Evolutionary conservation across 2,113 vertebrate genomes (phyloP).

Genomic region (Larimichthys polyactis): DNA sequence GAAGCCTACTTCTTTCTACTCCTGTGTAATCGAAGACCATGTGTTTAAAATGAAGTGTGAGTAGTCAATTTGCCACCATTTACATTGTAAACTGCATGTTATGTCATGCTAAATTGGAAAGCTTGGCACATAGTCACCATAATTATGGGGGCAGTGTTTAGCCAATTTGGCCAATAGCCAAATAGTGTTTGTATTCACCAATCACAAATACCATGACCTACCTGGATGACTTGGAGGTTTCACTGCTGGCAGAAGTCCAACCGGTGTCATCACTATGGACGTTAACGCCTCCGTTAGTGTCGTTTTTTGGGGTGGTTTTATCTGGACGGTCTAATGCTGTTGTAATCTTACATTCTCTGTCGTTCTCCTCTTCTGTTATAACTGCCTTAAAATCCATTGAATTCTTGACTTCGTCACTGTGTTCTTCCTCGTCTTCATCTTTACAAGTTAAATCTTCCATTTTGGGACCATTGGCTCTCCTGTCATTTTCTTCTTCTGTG

Average conservation of each 20-base stretch:
- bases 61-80: background rate
- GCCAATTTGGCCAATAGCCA: background rate
- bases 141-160: background rate
- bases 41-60: too few relatives aligned
- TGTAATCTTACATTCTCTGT: background rate
- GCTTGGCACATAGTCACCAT: background rate
- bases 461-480: background rate
- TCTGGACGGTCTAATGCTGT: background rate
- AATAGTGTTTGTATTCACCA: background rate
- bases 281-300: background rate
- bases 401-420: background rate
- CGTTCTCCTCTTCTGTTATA: background rate
- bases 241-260: background rate
- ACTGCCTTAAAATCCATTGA: background rate
- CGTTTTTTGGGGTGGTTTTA: background rate
- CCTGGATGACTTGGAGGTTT: conserved; percentile 35
- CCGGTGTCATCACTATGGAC: background rate
- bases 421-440: background rate
- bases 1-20: background rate
- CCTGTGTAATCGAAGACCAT: too few relatives aligned
- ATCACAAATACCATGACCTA: conserved; percentile 11
- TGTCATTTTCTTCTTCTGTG: background rate
- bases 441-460: background rate
- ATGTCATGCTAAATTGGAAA: background rate
- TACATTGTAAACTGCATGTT: background rate